Conservation (phyloP, 2,113 vertebrate species). For the Chlorodrepanis virens region DNA sequence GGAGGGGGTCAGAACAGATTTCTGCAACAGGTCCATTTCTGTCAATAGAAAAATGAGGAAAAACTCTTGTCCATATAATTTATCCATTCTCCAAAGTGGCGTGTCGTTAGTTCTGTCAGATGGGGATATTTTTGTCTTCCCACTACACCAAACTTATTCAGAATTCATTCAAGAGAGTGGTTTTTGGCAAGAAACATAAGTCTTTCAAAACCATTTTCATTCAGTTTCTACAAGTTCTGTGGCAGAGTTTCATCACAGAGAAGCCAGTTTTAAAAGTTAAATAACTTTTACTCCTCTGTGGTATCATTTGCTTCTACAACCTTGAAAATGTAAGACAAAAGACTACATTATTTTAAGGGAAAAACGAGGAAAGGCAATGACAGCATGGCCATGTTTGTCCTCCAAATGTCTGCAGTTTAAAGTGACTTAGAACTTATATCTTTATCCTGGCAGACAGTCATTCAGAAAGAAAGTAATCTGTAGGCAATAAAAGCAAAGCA, state of each 20-base stretch:
- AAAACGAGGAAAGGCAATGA: neutral
- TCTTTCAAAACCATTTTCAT: neutral
- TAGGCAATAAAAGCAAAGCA: neutral
- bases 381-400: neutral
- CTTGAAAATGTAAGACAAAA: neutral
- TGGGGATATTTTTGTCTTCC: neutral
- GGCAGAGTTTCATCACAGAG: neutral
- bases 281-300: neutral
- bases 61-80: neutral
- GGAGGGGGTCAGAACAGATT: neutral
- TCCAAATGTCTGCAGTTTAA: neutral
- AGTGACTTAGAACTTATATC: neutral
- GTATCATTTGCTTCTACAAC: neutral
- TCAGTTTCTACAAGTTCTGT: neutral
- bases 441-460: neutral
- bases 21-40: neutral
- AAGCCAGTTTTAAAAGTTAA: neutral
- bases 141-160: neutral
- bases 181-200: neutral
- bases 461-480: neutral
- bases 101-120: neutral
- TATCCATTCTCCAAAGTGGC: neutral
- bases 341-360: neutral
- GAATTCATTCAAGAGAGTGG: neutral
- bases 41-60: neutral